phyloP scores from a whole-genome alignment of 2,113 vertebrate species.

The Hassar affinis region DNA sequence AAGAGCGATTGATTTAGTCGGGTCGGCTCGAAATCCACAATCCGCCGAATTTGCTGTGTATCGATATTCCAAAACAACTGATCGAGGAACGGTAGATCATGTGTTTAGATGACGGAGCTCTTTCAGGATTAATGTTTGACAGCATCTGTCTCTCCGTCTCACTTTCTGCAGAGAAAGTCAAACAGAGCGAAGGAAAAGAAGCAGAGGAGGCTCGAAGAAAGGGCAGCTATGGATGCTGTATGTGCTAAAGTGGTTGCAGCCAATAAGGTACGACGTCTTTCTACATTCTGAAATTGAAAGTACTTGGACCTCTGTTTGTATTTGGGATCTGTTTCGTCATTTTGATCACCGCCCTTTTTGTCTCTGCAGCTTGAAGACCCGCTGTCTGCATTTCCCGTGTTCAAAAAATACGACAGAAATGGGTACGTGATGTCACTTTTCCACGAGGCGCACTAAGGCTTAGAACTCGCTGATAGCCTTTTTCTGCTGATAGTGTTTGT shows the following conservation, averaged over 20 bases:
- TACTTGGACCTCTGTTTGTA: too few species aligned
- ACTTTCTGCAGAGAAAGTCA: constrained; percentile 82
- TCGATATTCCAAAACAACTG: background rate
- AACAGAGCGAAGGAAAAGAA: constrained; percentile 93
- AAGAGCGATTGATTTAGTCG: background rate
- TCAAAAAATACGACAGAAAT: constrained; percentile 93
- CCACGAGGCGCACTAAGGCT: background rate
- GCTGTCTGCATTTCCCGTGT: constrained; percentile 86
- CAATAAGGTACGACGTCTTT: constrained; percentile 79
- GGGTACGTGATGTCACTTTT: constrained; percentile 74
- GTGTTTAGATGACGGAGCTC: background rate
- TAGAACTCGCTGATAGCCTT: background rate
- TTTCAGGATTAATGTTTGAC: constrained; percentile 7
- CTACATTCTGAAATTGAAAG: background rate
- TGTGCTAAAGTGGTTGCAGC: constrained; percentile 91
- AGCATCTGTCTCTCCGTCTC: background rate
- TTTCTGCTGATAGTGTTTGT: background rate
- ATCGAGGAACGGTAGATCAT: background rate
- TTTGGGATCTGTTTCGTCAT: background rate
- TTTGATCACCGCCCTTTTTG: background rate
- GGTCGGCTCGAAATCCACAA: background rate
- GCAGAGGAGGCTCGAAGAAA: constrained; percentile 85
- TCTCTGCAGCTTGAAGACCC: constrained; percentile 83
- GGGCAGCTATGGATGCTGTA: constrained; percentile 89
- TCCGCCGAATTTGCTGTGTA: background rate